A percentile compares a stretch with the other conserved stretches of the same genome.
These are phyloP conservation scores for Xanthia icteritia DNA, from an alignment of 2,888 invertebrate genomes.

Conservation along the genomic window DNA sequence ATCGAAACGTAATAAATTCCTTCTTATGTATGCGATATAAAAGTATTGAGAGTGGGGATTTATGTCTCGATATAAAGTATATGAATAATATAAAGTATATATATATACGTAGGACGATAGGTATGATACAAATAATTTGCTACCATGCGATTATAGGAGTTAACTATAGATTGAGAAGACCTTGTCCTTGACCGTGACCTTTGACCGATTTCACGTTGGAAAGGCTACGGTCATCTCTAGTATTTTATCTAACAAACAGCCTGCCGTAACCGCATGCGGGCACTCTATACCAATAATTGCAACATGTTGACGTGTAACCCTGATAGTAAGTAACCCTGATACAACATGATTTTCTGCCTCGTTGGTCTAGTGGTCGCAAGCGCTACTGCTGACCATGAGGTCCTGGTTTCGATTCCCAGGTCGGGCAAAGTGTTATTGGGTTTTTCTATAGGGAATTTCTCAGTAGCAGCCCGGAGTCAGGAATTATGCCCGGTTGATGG, in stretches of 20 bases:
- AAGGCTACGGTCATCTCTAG: not conserved
- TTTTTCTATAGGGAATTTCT: no score
- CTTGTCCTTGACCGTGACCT: no score
- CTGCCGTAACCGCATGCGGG: not conserved
- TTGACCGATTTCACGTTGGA: not conserved
- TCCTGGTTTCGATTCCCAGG: no score
- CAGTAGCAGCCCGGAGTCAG: no score
- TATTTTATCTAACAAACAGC: not conserved
- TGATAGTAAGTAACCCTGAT: not conserved
- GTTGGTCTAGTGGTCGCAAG: no score
- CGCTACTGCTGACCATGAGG: no score
- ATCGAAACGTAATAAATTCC: conserved; percentile 84
- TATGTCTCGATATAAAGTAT: conserved; percentile 65
- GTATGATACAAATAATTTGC: conserved; percentile 2
- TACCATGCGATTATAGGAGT: not conserved
- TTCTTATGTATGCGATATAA: conserved; percentile 74
- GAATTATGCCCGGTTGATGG: no score
- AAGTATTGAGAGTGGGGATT: conserved; percentile 72
- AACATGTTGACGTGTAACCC: not conserved
- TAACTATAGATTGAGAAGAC: not conserved
- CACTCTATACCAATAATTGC: not conserved
- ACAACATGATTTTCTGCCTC: not conserved
- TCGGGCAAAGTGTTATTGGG: no score
- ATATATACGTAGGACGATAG: not conserved
- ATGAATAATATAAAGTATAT: conserved; percentile 44